Evolutionary conservation across 2,113 vertebrate genomes (phyloP).

Genomic region (Copsychus sechellarum): DNA sequence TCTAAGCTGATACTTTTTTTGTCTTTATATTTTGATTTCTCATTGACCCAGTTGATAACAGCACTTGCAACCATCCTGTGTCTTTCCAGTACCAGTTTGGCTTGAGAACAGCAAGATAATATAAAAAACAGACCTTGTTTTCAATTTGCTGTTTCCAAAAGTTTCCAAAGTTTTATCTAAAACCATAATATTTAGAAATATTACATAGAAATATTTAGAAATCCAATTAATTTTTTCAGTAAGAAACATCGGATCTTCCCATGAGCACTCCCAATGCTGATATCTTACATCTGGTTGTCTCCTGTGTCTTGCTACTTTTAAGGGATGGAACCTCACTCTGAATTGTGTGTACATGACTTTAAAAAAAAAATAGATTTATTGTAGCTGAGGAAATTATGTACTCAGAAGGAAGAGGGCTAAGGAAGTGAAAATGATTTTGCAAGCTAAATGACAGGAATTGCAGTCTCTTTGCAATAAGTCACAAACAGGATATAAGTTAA

Average conservation of each 20-base stretch:
- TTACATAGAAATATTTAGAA: not conserved
- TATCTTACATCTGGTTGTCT: not conserved
- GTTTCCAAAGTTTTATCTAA: not conserved
- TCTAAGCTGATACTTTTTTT: not conserved
- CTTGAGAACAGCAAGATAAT: not conserved
- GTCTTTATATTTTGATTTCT: not conserved
- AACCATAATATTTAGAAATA: not conserved
- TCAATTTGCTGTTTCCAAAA: not conserved
- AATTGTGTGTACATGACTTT: not conserved
- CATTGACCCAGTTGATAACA: not conserved
- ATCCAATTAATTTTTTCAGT: not conserved
- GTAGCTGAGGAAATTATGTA: not conserved
- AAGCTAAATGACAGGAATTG: not conserved
- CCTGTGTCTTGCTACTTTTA: not conserved
- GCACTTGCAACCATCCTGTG: not conserved
- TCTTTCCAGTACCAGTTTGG: not conserved
- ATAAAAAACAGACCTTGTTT: not conserved
- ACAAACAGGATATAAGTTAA: not conserved
- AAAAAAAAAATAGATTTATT: not conserved
- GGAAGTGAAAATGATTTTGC: not conserved
- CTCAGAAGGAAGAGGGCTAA: not conserved
- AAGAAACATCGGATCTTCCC: not conserved
- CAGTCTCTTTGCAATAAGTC: not conserved
- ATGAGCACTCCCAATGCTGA: not conserved
- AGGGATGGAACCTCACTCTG: not conserved